Conservation (phyloP, 2,888 invertebrate species). For the Spatulosminthurus flaviceps region DNA sequence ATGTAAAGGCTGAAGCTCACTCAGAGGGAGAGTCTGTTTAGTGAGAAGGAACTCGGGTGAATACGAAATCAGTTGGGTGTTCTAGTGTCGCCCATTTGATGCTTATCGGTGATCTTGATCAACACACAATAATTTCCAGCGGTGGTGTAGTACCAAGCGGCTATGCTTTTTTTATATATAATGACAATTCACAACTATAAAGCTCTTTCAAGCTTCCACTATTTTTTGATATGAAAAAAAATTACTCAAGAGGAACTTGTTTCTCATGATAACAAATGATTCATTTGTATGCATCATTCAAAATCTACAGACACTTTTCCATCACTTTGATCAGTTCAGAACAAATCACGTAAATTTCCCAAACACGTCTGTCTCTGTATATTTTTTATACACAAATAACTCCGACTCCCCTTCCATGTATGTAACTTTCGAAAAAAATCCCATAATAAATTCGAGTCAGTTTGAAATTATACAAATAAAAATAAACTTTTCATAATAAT, state of each 20-base stretch:
- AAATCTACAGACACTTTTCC: slow-evolving; percentile 18
- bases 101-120: slow-evolving; percentile 43
- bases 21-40: neutral
- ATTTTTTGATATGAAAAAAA: slow-evolving; percentile 1
- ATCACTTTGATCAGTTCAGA: slow-evolving; percentile 8
- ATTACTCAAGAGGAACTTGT: neutral
- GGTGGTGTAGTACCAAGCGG: neutral
- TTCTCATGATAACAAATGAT: slow-evolving; percentile 4
- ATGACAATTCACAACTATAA: neutral
- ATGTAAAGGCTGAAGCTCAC: neutral
- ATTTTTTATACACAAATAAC: neutral
- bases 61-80: slow-evolving; percentile 36
- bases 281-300: slow-evolving; percentile 18
- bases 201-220: no score
- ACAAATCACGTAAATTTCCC: slow-evolving; percentile 9
- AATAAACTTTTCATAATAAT: no score
- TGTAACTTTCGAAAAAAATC: no score
- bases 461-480: no score
- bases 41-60: slow-evolving; percentile 15
- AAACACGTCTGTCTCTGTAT: neutral
- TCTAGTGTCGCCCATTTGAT: slow-evolving; percentile 36
- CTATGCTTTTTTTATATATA: neutral
- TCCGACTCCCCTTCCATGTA: no score
- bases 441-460: no score
- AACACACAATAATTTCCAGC: slow-evolving; percentile 4